Evolutionary conservation across 2,113 vertebrate species (phyloP).

Genomic region (human): GRCh38 chr20:37258001-37258500

Average conservation of each 20-base stretch:
- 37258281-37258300: neutral
- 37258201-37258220: neutral
- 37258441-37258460: neutral
- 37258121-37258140: neutral
- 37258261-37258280: neutral
- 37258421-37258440: neutral
- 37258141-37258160: neutral
- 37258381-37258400: neutral
- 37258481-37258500: neutral
- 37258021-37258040: neutral
- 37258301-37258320: neutral
- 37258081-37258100: neutral
- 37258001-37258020: neutral
- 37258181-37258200: neutral
- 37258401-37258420: no score
- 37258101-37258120: neutral
- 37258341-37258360: neutral
- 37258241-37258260: neutral
- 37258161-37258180: no score
- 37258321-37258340: neutral
- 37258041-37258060: neutral
- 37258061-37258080: slow-evolving; percentile 9
- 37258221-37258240: neutral
- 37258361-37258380: neutral
- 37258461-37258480: neutral